Base-by-base conservation (phyloP, 2,888 invertebrate genomes). In the Oscheius sp. region DNA sequence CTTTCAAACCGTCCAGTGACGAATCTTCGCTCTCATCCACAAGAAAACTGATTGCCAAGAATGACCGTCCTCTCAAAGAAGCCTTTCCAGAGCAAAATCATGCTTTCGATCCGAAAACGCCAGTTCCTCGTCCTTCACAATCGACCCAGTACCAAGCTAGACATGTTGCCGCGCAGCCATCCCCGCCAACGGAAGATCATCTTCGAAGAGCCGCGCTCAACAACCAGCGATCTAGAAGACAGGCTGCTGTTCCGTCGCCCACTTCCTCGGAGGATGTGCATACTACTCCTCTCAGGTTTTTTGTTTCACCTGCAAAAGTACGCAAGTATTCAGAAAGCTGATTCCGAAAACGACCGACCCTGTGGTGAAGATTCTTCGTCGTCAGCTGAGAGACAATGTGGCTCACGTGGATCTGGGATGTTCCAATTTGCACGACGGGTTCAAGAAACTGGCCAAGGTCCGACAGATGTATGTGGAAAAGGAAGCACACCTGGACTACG, bases 381-480 rank as follows among this genome's bases (percentile, higher is more conserved):
- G 58, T 2, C 70, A 70, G 50, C 42, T 70, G 32, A 42, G 70
- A 42, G 48, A 58, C 33, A 59, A 37, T 42, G 37, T 70, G 10
- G 48, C 59, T n/a, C 70, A 70, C 42, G 9, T 70, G 48, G 70
- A 70, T 47, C 48, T 58, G 13, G 58, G 55, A 9, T 37, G 37
- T 33, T 9, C 42, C 32, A 35, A 70, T 59, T 33, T 70, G 7
- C 13, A 29, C 2, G 35, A 58, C 1, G 29, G 35, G 9, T 33
- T 53, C n/a, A 37, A 53, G 42, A 7, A 42, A 13, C 13, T 42
- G 32, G 5, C 2, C 4, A n/a, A 21, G 9, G 32, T 42, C 10
- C 33, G n/a, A n/a, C 13, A 63, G 48, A 48, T 32, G 21, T 62
- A 13, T 9, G 53, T 21, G 11, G 53, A 51, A 2, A 66, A 53